Evolutionary conservation across 2,888 invertebrate species (phyloP), one percentile per base, ranked within the genome.

Genomic region (Pardosa pseudoannulata): DNA sequence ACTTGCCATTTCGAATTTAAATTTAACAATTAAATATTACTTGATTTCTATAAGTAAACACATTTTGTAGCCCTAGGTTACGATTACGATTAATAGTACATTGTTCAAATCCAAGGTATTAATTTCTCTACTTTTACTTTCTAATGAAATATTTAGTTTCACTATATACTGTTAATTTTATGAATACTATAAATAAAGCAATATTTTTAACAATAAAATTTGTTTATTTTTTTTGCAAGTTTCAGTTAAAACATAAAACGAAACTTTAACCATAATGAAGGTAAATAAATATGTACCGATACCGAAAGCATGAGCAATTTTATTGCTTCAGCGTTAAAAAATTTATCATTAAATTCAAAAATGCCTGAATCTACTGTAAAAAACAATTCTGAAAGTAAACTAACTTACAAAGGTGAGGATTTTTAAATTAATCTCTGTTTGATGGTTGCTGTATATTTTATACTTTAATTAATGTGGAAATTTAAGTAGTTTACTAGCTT

Each of bases 251-350:
- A n/a, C n/a, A n/a, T n/a, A 36, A 36, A 36, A 9, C 16, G n/a
- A 46, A 46, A 46, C 46, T 16, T 6, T 46, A 46, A 46, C 46
- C 46, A 9, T 9, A 9, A 46, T 6, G 46, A 16, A 16, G n/a
- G 46, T 46, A 46, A 46, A 46, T 46, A 46, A 46, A 46, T 46
- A 46, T 46, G 46, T 2, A 46, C 46, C 11, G 46, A 46, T 11
- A 16, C 2, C 28, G 28, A 31, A 76, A 83, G 62, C 29, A 83
- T 83, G 83, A 83, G 32, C 78, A 83, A 78, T 39, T 78, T 83
- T 76, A 65, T 83, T 31, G 74, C 76, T 62, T 78, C 83, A 71
- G 83, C 83, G 50, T 72, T 83, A 36, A 83, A 83, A 83, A 83
- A 78, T 56, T 72, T 83, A 31, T 78, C 83, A 5, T 32, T 83